These are phyloP conservation scores for Belgica antarctica DNA, from an alignment of 2,888 invertebrate genomes.

Conservation along the genomic window DNA sequence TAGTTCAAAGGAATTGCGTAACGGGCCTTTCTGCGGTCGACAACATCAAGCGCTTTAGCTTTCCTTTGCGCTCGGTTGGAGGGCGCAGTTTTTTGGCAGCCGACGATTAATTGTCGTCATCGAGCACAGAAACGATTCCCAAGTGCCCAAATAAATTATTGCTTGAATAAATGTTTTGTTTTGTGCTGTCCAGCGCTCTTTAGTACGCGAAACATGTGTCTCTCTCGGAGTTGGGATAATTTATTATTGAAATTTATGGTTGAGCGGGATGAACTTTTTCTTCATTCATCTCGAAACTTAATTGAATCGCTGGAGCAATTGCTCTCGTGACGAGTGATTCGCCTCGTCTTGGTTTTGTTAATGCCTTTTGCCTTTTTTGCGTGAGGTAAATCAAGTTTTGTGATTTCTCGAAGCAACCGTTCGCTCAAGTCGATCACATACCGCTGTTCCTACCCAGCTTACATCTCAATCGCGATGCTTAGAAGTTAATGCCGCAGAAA, in stretches of 20 bases:
- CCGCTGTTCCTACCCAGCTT: not conserved
- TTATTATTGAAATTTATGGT: slow-evolving; percentile 1
- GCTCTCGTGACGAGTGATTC: not conserved
- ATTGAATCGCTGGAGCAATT: not conserved
- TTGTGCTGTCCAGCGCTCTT: not conserved
- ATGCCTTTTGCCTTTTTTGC: no score
- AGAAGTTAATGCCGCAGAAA: not conserved
- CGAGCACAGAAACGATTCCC: not conserved
- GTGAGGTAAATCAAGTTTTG: no score
- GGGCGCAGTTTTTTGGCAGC: not conserved
- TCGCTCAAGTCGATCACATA: not conserved
- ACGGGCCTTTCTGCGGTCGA: not conserved
- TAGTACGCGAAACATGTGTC: not conserved
- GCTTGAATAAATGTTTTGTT: not conserved
- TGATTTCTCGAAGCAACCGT: not conserved
- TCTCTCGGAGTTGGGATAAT: not conserved
- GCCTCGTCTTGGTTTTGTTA: not conserved
- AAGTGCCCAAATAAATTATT: not conserved
- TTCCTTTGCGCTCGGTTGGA: not conserved
- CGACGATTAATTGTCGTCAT: not conserved
- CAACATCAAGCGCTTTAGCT: not conserved
- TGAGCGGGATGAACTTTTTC: not conserved
- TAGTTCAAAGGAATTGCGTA: not conserved
- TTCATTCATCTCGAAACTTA: not conserved
- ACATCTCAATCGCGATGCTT: not conserved